Evolutionary conservation across 2,113 vertebrate genomes (phyloP), one percentile per base, ranked within the genome.

Genomic region (Pterophyllum scalare): DNA sequence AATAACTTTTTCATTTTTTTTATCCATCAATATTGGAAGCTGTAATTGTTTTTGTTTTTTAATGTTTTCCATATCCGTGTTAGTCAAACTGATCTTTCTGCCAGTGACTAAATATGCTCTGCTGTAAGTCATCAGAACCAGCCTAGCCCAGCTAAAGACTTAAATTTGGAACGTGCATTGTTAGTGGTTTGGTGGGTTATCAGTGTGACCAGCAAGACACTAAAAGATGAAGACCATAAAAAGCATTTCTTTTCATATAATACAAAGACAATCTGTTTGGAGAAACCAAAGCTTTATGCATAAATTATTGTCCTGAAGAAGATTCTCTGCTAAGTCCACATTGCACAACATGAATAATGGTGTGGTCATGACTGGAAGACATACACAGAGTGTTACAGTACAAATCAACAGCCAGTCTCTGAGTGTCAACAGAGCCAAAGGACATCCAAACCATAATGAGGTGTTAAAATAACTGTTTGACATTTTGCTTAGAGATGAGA

Each of bases 41-140:
- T 24, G 22, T 35, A 59, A 96, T 95, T 94, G 92, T 33, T 33
- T 64, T 90, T 33, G 7, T 64, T 90, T 87, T 80, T 92, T 85
- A 91, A 88, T 38, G 75, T 93, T 86, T 89, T 82, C 49, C 56
- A 54, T 28, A 9, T 77, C 79, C 3, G 77, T 94, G 78, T 94
- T 94, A 0, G 13, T 96, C 87, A 90, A 88, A 96, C 82, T 62
- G 94, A 70, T 12, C 49, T 80, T 79, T 77, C 13, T 96, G 59
- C 43, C 93, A 95, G 96, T 96, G 93, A 96, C 96, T 95, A 61
- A 38, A 78, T 38, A 49, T 57, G 35, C 75, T 80, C 57, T 17
- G 46, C 43, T 52, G n/a, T 14, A 40, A 80, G 70, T 40, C 24
- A 57, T 54, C 24, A 40, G 61, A 67, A 38, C 7, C 28, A 31